Evolutionary conservation across 1,140 invertebrate species (phyloP), one percentile per base, ranked within the genome.

Genomic region (Nasonia longicornis): DNA sequence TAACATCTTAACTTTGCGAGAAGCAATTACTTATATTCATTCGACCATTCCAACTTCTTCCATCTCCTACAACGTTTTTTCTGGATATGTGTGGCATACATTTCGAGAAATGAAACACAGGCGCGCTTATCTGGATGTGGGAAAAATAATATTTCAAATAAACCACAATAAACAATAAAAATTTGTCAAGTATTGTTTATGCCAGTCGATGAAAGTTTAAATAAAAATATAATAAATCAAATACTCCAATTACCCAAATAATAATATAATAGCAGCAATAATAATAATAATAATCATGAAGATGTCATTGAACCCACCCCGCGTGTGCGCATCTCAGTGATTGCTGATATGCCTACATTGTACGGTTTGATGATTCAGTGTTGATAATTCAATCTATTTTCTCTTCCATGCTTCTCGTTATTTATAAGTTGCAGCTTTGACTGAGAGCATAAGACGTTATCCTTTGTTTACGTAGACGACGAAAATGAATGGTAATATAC

Each of bases 401-500:
- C 66, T 29, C 26, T 6, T 35, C 31, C 3, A 6, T 35, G 31
- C 31, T 35, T 35, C 31, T 35, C 31, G 31, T 35, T 35, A 35
- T 35, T 35, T 4, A 35, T 6, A 35, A 35, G 4, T 4, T 6
- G 31, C 2, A 35, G 31, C 31, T 35, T 35, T 35, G 3, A 6
- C 31, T 35, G 31, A 35, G 31, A 35, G 4, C 31, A 2, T 35
- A 4, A 14, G 8, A n/a, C 3, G 0, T 6, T 42, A 1, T 71
- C 26, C 26, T 67, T 31, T 10, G 11, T 31, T 67, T 4, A 42
- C 12, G 3, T 73, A 42, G 16, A 45, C 63, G 26, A 80, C n/a
- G 52, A 42, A 79, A 72, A 80, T 73, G 11, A 71, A 71, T 14
- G 16, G 31, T 69, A 42, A 42, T 42, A 64, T 73, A 64, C 77